phyloP scores from a whole-genome alignment of 1,140 invertebrate genomes.

The Dreissena rostriformis region DNA sequence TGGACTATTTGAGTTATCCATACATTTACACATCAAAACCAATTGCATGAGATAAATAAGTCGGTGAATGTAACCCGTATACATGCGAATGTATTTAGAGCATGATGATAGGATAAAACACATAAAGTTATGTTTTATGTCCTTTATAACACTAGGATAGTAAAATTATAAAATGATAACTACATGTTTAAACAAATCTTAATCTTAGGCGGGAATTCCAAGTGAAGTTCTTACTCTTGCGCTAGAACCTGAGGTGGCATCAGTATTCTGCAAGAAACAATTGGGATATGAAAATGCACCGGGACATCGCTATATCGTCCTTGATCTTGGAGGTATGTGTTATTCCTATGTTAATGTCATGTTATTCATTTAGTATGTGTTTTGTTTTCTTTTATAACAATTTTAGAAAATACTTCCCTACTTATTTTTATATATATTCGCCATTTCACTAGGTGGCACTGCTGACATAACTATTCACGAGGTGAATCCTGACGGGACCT shows the following conservation, averaged over 20 bases:
- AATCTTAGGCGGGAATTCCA: slow-evolving; percentile 41
- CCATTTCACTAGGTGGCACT: slow-evolving; percentile 56
- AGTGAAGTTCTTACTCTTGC: slow-evolving; percentile 27
- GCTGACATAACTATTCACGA: slow-evolving; percentile 62
- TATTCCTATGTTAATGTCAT: neutral
- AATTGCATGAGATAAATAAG: too few species aligned
- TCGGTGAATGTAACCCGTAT: too few species aligned
- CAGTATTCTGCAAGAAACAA: slow-evolving; percentile 24
- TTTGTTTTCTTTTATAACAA: too few species aligned
- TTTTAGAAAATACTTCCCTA: too few species aligned
- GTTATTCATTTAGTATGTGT: neutral
- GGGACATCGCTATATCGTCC: slow-evolving; percentile 8
- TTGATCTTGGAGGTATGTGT: slow-evolving; percentile 35
- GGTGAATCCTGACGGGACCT: slow-evolving; percentile 19
- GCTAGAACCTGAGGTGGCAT: slow-evolving; percentile 43
- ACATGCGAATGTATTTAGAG: too few species aligned
- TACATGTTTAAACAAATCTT: too few species aligned
- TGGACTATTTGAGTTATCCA: neutral
- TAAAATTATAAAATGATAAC: neutral
- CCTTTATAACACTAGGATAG: neutral
- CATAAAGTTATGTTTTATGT: neutral
- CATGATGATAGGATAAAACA: too few species aligned
- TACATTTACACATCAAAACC: too few species aligned
- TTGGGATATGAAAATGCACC: neutral
- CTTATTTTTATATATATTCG: too few species aligned